A percentile compares a stretch with the other conserved stretches of the same genome.
phyloP scores from a whole-genome alignment of 2,797 vertebrate genomes.

The Smutsia gigantea region DNA sequence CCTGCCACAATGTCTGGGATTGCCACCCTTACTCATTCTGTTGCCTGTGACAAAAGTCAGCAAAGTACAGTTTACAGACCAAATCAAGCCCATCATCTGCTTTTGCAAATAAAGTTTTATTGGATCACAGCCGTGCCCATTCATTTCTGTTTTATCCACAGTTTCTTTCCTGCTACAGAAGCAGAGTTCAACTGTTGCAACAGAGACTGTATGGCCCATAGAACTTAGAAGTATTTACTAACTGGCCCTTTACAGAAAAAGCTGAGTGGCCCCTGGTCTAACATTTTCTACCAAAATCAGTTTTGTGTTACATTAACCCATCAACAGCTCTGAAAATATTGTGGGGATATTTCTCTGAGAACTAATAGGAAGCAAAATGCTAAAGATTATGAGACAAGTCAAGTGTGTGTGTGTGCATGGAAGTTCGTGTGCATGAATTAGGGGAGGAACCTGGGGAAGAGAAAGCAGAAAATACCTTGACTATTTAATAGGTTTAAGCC shows the following conservation, averaged over 20 bases:
- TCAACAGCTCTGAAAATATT: neutral
- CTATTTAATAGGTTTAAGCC: neutral
- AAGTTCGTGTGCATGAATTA: neutral
- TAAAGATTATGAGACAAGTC: neutral
- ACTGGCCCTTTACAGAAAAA: neutral
- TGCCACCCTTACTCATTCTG: neutral
- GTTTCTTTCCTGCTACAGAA: neutral
- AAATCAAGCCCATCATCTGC: neutral
- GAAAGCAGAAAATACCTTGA: neutral
- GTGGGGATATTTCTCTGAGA: neutral
- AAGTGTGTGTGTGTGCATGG: neutral
- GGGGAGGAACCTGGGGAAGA: neutral
- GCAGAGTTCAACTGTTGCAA: neutral
- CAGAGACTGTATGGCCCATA: neutral
- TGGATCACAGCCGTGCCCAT: neutral
- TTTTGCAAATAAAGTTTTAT: conserved; percentile 44
- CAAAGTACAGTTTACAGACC: neutral
- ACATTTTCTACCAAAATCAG: neutral
- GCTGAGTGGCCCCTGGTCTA: fast-evolving
- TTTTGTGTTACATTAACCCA: neutral
- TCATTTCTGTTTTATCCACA: neutral
- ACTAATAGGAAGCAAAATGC: neutral
- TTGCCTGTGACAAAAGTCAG: neutral
- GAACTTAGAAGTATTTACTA: neutral
- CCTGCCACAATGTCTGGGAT: neutral